A percentile compares a stretch with the other conserved stretches of the same genome.
phyloP scores from a whole-genome alignment of 2,888 invertebrate species.

The Eretmocerus hayati region DNA sequence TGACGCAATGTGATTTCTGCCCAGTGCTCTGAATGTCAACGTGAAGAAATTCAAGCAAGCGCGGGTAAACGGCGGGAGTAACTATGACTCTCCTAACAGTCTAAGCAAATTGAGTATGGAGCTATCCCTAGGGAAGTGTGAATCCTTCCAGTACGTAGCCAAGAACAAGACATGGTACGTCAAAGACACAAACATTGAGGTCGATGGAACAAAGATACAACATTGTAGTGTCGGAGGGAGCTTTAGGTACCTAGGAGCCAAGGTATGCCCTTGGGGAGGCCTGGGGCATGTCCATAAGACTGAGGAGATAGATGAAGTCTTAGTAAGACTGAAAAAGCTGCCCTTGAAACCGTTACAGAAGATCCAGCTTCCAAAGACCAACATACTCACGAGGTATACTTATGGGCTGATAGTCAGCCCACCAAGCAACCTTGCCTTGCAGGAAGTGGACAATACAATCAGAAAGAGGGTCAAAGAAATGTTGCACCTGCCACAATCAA shows the following conservation, averaged over 20 bases:
- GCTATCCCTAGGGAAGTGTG: no score
- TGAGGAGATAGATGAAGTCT: neutral
- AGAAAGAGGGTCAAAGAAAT: conserved; percentile 8
- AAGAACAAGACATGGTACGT: no score
- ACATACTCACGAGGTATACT: conserved; percentile 9
- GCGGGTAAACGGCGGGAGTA: conserved; percentile 57
- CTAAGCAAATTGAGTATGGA: no score
- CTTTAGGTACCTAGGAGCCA: no score
- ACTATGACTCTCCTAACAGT: conserved; percentile 2
- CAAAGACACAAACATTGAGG: no score
- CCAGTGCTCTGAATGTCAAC: conserved; percentile 59
- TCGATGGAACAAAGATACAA: no score
- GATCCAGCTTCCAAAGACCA: neutral
- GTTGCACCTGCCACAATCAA: neutral
- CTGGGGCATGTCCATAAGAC: no score
- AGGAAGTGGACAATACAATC: neutral
- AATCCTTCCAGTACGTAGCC: no score
- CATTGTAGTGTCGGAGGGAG: no score
- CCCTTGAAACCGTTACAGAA: conserved; percentile 15
- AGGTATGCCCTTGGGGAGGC: no score
- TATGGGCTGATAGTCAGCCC: conserved; percentile 7
- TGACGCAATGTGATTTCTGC: conserved; percentile 62
- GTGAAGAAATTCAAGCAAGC: conserved; percentile 60
- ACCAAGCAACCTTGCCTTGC: neutral
- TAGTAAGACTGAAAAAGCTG: neutral